A percentile compares a stretch with the other conserved stretches of the same genome.
Conservation (phyloP, 2,113 vertebrate species). For the Hipposideros armiger region DNA sequence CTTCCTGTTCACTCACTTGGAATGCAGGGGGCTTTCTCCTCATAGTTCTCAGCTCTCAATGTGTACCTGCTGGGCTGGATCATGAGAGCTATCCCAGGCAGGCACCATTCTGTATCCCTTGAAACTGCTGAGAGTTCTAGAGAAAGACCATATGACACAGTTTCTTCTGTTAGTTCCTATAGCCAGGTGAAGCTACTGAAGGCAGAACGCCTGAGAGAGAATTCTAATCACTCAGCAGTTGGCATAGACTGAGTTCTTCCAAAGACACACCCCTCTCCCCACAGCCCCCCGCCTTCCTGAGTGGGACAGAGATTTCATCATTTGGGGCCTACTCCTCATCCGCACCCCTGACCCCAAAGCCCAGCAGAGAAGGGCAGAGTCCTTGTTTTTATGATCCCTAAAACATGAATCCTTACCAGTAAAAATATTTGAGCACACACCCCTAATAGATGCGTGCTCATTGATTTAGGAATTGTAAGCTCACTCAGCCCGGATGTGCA, state of each 20-base stretch:
- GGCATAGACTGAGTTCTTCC: background rate
- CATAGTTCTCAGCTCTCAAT: background rate
- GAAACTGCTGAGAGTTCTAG: background rate
- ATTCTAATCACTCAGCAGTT: background rate
- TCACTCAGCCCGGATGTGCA: background rate
- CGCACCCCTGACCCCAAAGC: background rate
- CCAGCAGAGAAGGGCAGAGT: background rate
- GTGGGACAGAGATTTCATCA: background rate
- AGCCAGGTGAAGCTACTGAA: background rate
- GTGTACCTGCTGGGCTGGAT: background rate
- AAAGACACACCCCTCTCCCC: background rate
- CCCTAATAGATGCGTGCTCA: background rate
- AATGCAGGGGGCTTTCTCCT: background rate
- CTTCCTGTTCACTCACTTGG: background rate
- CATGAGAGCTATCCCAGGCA: background rate
- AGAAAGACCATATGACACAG: background rate
- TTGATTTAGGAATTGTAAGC: background rate
- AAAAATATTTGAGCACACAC: background rate
- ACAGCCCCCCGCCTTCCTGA: background rate
- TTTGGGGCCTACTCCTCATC: background rate
- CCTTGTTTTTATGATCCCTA: background rate
- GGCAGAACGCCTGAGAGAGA: background rate
- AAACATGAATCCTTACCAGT: background rate
- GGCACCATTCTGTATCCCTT: background rate
- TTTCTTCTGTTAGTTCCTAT: background rate